These are phyloP conservation scores for Physocephala rufipes DNA, from an alignment of 2,888 invertebrate species.

Conservation along the genomic window DNA sequence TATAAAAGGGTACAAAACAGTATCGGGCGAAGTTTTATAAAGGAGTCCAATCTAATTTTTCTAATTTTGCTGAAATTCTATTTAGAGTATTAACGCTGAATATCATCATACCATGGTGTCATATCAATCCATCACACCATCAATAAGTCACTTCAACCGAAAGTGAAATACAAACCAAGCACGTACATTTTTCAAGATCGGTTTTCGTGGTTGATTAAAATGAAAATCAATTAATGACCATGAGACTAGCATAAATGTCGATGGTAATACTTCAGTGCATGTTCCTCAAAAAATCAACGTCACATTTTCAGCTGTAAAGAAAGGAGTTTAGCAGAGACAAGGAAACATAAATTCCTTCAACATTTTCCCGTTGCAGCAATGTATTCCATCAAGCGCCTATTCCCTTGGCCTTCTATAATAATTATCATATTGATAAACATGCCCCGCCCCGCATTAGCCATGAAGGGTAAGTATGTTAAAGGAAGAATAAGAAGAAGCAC, in stretches of 20 bases:
- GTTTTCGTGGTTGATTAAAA: constrained; percentile 40
- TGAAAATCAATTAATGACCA: constrained; percentile 58
- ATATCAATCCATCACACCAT: no score
- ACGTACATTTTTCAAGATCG: not conserved
- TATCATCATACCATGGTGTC: no score
- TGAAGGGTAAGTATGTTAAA: constrained; percentile 54
- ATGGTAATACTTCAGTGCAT: constrained; percentile 8
- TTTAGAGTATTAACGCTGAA: no score
- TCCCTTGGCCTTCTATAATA: constrained; percentile 17
- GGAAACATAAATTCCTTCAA: no score
- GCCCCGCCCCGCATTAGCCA: constrained; percentile 39
- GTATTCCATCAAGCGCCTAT: not conserved
- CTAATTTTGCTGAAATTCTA: no score
- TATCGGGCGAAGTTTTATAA: no score
- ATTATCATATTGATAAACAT: constrained; percentile 21
- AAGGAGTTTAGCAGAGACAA: not conserved
- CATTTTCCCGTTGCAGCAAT: not conserved
- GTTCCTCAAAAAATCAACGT: no score
- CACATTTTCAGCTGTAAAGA: not conserved
- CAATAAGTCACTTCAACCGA: no score
- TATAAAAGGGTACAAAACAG: not conserved
- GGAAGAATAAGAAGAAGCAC: not conserved
- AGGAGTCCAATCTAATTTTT: no score
- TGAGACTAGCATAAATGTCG: constrained; percentile 52
- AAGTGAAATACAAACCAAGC: no score